Evolutionary conservation across 2,888 invertebrate genomes (phyloP).

Genomic region (Lacanobia oleracea): DNA sequence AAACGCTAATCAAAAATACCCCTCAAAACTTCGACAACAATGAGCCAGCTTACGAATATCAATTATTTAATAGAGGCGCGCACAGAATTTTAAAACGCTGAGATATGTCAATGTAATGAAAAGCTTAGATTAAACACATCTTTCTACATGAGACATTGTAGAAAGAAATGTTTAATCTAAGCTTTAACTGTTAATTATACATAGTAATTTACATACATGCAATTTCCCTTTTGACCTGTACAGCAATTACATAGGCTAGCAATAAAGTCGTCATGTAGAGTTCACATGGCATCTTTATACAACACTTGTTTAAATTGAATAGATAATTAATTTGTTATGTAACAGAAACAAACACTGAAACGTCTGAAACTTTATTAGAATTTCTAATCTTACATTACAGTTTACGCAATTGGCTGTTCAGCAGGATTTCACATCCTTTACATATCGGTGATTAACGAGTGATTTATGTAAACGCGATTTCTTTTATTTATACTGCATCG

Average conservation of each 20-base stretch:
- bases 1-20: constrained; percentile 75
- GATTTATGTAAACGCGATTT: constrained; percentile 52
- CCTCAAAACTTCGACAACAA: constrained; percentile 59
- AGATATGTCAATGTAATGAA: constrained; percentile 30
- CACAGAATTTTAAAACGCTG: constrained; percentile 58
- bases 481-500: constrained; percentile 34
- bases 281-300: constrained; percentile 53
- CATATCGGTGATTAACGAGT: constrained; percentile 23
- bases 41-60: constrained; percentile 63
- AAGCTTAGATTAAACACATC: constrained; percentile 36
- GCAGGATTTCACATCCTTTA: constrained; percentile 68
- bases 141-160: too few species aligned
- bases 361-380: constrained; percentile 39
- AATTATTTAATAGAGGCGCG: constrained; percentile 56
- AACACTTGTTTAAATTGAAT: constrained; percentile 43
- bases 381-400: constrained; percentile 49
- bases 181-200: constrained; percentile 22
- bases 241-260: constrained; percentile 22
- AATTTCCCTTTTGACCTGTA: constrained; percentile 54
- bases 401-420: constrained; percentile 40
- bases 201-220: constrained; percentile 29
- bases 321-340: constrained; percentile 40
- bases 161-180: too few species aligned
- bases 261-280: constrained; percentile 34
- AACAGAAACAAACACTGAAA: constrained; percentile 44